Conservation (phyloP, 2,113 vertebrate genomes). For the Petroica traversi region DNA sequence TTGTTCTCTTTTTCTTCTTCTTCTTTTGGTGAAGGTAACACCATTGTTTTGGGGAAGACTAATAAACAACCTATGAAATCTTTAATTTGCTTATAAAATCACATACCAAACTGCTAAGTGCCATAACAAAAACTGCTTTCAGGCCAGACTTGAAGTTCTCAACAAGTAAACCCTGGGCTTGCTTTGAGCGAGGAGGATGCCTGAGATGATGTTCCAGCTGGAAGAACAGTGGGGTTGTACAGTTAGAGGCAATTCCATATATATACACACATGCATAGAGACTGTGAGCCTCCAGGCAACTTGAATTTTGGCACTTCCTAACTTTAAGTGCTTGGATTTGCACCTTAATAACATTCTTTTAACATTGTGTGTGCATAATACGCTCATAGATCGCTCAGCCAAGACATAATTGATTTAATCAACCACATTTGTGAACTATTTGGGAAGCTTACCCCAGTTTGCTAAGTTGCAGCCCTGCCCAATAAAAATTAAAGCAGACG, state of each 20-base stretch:
- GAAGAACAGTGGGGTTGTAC: neutral
- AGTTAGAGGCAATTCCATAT: neutral
- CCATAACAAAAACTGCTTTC: neutral
- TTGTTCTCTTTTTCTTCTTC: too few relatives aligned
- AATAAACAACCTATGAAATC: neutral
- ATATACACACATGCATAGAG: neutral
- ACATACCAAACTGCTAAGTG: neutral
- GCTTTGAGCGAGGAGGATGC: neutral
- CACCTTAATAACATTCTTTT: slow-evolving; percentile 29
- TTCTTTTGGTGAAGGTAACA: neutral
- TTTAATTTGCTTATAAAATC: neutral
- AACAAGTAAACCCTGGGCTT: neutral
- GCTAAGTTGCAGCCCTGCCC: neutral
- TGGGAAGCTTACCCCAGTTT: neutral
- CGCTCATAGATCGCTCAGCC: neutral
- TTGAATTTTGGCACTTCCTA: slow-evolving; percentile 26
- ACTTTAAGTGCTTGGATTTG: slow-evolving; percentile 5
- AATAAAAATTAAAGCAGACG: slow-evolving; percentile 53
- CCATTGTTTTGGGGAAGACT: neutral
- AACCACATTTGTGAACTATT: slow-evolving; percentile 35
- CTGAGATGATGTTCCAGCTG: neutral
- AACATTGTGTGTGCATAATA: neutral
- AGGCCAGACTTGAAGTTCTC: neutral
- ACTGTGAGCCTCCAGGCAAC: neutral
- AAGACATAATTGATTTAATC: slow-evolving; percentile 43